Base-by-base conservation (phyloP, 2,888 invertebrate species). In the Cheilosia urbana region DNA sequence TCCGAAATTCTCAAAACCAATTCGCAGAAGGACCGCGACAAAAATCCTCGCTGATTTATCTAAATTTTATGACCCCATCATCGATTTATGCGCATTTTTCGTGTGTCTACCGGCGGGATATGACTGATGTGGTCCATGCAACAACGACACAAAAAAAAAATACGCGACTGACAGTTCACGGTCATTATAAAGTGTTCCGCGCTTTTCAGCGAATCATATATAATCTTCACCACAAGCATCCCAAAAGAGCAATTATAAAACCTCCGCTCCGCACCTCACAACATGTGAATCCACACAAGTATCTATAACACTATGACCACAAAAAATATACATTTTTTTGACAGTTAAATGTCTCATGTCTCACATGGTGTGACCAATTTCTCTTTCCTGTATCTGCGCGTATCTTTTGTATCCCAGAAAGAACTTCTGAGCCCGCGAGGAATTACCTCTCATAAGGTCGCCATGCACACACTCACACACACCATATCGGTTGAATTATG, bases 281-380 rank as follows among this genome's bases (percentile, higher is more conserved):
- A 34, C 7, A 30, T 37, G 37, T 42, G 30, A 15, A 27, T 19
- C 65, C 40, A 55, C 34, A 47, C 3, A 17, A 49, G 58, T 57
- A 53, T 65, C 42, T 40, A 49, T 37, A 65, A 51, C 27, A 58
- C 45, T 62, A 49, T 71, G 81, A 83, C 77, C 82, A 58, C 80
- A 80, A 68, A 21, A 66, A 69, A 71, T 57, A 65, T 40, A 51
- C 19, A 71, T 71, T 71, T 58, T 62, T 71, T 71, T 71, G 71
- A 71, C 71, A 84, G 84, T 79, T 84, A 69, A 84, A 84, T 84
- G 84, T 84, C 51, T 51, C 84, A 84, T 79, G 21, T 58, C 72
- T 21, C 42, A n/a, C 5, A 45, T 71, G 51, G 79, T 84, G 84
- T 84, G 80, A 84, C 84, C 79, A 84, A 84, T 84, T 84, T 75